Conservation (phyloP, 1,140 invertebrate species). For the Xylocopa sonorina region DNA sequence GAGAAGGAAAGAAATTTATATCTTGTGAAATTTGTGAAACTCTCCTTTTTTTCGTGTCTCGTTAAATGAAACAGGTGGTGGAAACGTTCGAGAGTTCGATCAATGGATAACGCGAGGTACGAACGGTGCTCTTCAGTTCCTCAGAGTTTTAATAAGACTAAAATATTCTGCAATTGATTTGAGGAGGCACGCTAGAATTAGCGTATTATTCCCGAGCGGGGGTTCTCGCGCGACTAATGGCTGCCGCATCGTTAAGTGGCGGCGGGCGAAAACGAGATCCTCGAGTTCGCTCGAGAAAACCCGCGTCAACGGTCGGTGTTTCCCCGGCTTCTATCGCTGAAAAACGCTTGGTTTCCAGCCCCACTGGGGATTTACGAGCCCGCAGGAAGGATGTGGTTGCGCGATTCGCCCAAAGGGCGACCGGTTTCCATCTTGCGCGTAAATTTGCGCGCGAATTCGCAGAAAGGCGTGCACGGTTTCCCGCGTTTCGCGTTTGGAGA, state of each 20-base stretch:
- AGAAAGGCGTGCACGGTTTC: constrained; percentile 44
- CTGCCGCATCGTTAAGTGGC: constrained; percentile 16
- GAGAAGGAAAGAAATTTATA: not conserved
- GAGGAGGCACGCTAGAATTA: constrained; percentile 11
- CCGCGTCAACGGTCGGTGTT: not conserved
- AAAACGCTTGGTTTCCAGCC: constrained; percentile 41
- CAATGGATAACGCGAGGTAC: not conserved
- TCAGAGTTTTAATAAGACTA: not conserved
- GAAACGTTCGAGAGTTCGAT: not conserved
- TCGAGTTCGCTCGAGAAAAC: constrained; percentile 41
- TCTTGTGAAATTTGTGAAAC: not conserved
- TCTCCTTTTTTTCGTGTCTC: constrained; percentile 4
- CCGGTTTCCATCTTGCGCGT: constrained; percentile 57
- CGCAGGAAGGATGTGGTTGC: constrained; percentile 46
- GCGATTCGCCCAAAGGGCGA: constrained; percentile 44
- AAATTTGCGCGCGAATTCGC: constrained; percentile 62
- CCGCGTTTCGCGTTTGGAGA: not conserved
- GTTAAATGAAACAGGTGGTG: not conserved
- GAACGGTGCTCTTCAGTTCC: not conserved
- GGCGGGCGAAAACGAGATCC: constrained; percentile 14
- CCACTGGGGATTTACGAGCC: constrained; percentile 49
- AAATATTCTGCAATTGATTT: constrained; percentile 28
- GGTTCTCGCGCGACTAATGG: constrained; percentile 31
- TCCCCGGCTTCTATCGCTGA: constrained; percentile 1
- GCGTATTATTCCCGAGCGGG: constrained; percentile 9